Evolutionary conservation across 2,113 vertebrate species (phyloP).

Genomic region (Periophthalmodon schlosseri): DNA sequence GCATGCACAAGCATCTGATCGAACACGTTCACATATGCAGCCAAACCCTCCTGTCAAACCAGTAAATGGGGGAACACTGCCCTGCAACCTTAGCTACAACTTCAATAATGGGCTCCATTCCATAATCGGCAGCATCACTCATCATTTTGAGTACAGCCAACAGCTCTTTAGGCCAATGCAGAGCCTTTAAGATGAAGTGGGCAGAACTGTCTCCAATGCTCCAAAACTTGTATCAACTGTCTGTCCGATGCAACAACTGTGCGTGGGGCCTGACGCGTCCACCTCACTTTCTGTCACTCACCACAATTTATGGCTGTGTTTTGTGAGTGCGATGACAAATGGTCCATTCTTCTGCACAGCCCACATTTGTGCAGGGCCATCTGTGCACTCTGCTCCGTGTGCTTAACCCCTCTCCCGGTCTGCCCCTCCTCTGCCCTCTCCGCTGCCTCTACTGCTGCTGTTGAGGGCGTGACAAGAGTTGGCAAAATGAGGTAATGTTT

Average conservation of each 20-base stretch:
- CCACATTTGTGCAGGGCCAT: slow-evolving; percentile 69
- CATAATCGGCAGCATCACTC: slow-evolving; percentile 8
- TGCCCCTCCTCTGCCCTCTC: slow-evolving; percentile 34
- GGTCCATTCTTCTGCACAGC: slow-evolving; percentile 62
- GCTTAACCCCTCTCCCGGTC: slow-evolving; percentile 61
- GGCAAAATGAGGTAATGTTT: slow-evolving; percentile 63
- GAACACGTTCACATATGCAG: too few relatives aligned
- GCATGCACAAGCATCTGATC: too few relatives aligned
- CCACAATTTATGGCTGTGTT: slow-evolving; percentile 46
- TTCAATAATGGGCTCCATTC: slow-evolving; percentile 16
- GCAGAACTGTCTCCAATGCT: slow-evolving; percentile 13
- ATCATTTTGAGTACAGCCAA: slow-evolving; percentile 24
- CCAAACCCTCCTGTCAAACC: too few relatives aligned
- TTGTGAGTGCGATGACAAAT: slow-evolving; percentile 52
- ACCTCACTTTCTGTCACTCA: slow-evolving; percentile 29
- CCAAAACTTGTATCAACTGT: slow-evolving; percentile 56
- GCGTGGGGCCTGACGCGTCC: slow-evolving; percentile 36
- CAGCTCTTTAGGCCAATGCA: slow-evolving; percentile 12
- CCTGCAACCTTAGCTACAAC: background rate
- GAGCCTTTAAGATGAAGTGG: slow-evolving; percentile 9
- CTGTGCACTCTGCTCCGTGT: slow-evolving; percentile 59
- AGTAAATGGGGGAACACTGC: too few relatives aligned
- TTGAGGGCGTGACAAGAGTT: slow-evolving; percentile 56
- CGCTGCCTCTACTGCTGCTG: slow-evolving; percentile 36
- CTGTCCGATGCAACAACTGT: slow-evolving; percentile 67